Evolutionary conservation across 2,113 vertebrate genomes (phyloP), one percentile per base, ranked within the genome.

Genomic region (Cairina moschata): DNA sequence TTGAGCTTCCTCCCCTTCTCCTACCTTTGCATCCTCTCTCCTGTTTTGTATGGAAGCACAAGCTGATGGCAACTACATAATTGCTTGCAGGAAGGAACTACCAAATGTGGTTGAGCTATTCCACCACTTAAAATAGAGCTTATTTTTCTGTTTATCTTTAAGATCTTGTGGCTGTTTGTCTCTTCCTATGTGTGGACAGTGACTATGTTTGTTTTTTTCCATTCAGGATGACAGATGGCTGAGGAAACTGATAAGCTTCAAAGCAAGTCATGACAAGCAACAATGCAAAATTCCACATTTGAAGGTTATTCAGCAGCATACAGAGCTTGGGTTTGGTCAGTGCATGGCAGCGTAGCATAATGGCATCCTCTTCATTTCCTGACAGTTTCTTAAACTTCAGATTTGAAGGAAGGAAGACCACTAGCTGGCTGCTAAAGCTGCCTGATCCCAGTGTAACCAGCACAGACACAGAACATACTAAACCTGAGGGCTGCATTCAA

Each of bases 151-250:
- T 32, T 42, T 58, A 69, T 88, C 44, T 83, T 86, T 34, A 59
- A 46, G 15, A 68, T 36, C 32, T 75, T 77, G 34, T 48, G 26
- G 22, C 46, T 18, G 13, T 50, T 83, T 46, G 38, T 20, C 20
- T 71, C 28, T 28, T 79, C 17, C 18, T 67, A 36, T 0, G 1
- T 58, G 26, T 11, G 23, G 58, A 82, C 77, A 84, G 62, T 4
- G 8, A 75, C 54, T 48, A 1, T 11, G 4, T 11, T 2, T 34
- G 0, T 0, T 3, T 40, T 18, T 40, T 40, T 36, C 32, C 40
- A 32, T 38, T 68, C 52, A 15, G 6, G 15, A 18, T 60, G 69
- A 88, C 3, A 2, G 28, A 89, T 9, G 18, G 32, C 69, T 56
- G 17, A 80, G 32, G 38, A 84, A 79, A 90, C 5, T 3, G 22